Conservation (phyloP, 2,797 vertebrate genomes). For the Notolepis coatsorum region DNA sequence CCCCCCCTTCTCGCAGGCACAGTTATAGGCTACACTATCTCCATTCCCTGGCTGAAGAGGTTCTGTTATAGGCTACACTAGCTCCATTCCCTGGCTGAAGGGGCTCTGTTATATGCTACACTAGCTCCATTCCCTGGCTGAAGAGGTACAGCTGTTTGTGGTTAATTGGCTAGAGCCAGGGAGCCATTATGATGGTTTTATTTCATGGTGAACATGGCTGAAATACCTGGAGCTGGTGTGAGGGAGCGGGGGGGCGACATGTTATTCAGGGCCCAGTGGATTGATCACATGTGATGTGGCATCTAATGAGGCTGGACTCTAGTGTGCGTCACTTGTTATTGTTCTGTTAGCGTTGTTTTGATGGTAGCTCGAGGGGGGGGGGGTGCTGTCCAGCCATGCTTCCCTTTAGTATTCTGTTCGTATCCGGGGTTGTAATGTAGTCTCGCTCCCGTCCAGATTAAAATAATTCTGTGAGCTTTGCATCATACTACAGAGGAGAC, state of each 20-base stretch:
- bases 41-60: neutral
- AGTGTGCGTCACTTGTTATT: conserved; percentile 48
- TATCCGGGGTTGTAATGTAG: no score
- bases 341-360: conserved; percentile 40
- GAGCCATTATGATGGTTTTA: conserved; percentile 13
- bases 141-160: conserved; percentile 22
- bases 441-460: no score
- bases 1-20: neutral
- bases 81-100: neutral
- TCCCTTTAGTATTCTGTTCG: conserved; percentile 41
- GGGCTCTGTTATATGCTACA: neutral
- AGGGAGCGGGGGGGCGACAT: neutral
- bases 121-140: neutral
- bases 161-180: conserved; percentile 19
- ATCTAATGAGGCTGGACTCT: conserved; percentile 48
- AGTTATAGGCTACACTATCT: neutral
- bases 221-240: conserved; percentile 24
- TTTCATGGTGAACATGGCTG: conserved; percentile 18
- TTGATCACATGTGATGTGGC: conserved; percentile 41
- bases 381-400: conserved; percentile 27
- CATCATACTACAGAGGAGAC: no score
- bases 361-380: conserved; percentile 14
- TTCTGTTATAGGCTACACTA: neutral
- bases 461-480: no score
- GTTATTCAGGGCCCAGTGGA: conserved; percentile 36